These are phyloP conservation scores for Drosophila koepferae DNA, from an alignment of 2,888 invertebrate species.

Conservation along the genomic window DNA sequence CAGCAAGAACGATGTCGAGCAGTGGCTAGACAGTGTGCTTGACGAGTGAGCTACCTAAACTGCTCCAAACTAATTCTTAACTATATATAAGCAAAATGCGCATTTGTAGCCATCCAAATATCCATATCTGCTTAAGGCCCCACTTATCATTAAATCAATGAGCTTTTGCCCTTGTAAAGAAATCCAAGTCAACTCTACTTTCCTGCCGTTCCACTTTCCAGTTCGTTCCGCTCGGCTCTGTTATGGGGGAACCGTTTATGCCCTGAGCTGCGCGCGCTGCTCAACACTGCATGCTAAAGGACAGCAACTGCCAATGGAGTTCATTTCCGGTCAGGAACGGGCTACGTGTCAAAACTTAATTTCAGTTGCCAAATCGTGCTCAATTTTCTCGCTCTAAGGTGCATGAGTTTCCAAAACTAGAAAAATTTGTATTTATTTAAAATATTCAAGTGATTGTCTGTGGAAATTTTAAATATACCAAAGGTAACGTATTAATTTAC, in stretches of 20 bases:
- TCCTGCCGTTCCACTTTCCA: neutral
- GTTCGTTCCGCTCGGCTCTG: neutral
- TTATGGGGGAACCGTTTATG: neutral
- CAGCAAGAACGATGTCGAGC: conserved; percentile 81
- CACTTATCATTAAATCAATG: neutral
- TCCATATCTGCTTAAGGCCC: neutral
- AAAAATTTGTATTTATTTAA: no score
- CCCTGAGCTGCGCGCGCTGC: neutral
- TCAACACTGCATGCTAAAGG: neutral
- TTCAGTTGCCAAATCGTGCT: neutral
- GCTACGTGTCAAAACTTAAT: neutral
- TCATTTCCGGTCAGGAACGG: neutral
- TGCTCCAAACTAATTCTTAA: no score
- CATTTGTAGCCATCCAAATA: neutral
- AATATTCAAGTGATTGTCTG: neutral
- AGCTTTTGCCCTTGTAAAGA: neutral
- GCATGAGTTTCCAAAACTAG: neutral
- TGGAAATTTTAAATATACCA: no score
- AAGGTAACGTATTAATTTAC: neutral
- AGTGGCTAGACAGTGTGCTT: conserved; percentile 84
- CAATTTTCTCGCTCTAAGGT: neutral
- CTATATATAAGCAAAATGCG: neutral
- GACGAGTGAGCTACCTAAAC: conserved; percentile 69
- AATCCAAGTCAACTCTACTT: neutral
- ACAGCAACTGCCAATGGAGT: no score